Base-by-base conservation (phyloP, 2,797 vertebrate genomes). In the Acestrorhynchus altus region DNA sequence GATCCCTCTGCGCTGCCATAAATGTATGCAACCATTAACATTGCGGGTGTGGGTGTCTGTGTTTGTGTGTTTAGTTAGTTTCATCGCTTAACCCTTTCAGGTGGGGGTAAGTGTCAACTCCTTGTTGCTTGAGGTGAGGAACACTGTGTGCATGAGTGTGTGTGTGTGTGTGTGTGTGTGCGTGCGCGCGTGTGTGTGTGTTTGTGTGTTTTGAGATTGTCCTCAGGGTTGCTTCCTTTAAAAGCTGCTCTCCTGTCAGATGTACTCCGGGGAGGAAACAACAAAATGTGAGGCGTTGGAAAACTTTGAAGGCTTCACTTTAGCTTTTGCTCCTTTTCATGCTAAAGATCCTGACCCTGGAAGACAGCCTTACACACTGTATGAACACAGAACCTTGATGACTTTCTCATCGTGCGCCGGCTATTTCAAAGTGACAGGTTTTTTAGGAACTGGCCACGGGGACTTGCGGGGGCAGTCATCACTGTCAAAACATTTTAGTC, bases 21-120 rank as follows among this genome's bases (percentile, higher is more conserved):
- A 85, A 86, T 85, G 56, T 83, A 87, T 86, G 82, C 79, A 87
- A 1, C 20, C 64, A 87, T 89, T 90, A 87, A 86, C 88, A 90
- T 87, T 84, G 65, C 67, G 59, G n/a, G 63, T 69, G 72, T 61
- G 44, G 68, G 35, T 63, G 47, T 7, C 0, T n/a, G 16, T 9
- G 35, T 60, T 39, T 59, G 57, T 31, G 54, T 66, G 71, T 84
- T 59, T 16, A 39, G 86, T 86, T 84, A 68, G 88, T 88, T 80
- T 85, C 84, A 86, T 81, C 57, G 90, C 85, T 81, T 57, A 18
- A 67, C 44, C 70, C 59, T 85, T 88, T 78, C 82, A 76, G 39
- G 76, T 79, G 57, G 66, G 72, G 51, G 46, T 74, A 75, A 39
- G 65, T 77, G 81, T 75, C 74, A 71, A 61, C 28, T 70, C 74